Evolutionary conservation across 2,797 vertebrate genomes (phyloP).

Genomic region (Ctenosaura bakeri): DNA sequence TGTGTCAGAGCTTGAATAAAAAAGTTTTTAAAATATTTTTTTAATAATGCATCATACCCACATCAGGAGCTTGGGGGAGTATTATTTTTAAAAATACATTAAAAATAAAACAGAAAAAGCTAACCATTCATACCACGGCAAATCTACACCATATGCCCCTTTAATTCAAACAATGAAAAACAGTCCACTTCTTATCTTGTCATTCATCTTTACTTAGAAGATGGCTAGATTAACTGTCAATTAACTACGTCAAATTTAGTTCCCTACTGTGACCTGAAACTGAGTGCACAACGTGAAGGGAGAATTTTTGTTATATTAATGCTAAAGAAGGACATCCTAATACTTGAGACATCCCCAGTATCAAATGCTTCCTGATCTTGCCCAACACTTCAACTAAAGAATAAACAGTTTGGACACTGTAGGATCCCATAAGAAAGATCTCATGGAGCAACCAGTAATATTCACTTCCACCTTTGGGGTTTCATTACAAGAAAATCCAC

Average conservation of each 20-base stretch:
- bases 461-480: not conserved
- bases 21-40: constrained; percentile 9
- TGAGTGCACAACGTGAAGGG: not conserved
- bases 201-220: not conserved
- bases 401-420: not conserved
- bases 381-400: not conserved
- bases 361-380: not conserved
- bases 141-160: not conserved
- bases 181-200: not conserved
- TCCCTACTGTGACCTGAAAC: not conserved
- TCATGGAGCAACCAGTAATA: not conserved
- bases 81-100: not conserved
- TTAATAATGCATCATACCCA: not conserved
- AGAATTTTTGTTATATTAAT: not conserved
- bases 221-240: not conserved
- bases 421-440: not conserved
- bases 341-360: not conserved
- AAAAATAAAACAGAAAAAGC: not conserved
- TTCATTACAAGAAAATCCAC: not conserved
- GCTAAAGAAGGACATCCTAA: not conserved
- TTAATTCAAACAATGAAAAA: constrained; percentile 1
- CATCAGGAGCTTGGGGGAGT: not conserved
- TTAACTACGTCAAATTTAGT: not conserved
- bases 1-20: constrained; percentile 13
- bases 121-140: not conserved